Conservation (phyloP, 2,797 vertebrate genomes). For the Molossus molossus region DNA sequence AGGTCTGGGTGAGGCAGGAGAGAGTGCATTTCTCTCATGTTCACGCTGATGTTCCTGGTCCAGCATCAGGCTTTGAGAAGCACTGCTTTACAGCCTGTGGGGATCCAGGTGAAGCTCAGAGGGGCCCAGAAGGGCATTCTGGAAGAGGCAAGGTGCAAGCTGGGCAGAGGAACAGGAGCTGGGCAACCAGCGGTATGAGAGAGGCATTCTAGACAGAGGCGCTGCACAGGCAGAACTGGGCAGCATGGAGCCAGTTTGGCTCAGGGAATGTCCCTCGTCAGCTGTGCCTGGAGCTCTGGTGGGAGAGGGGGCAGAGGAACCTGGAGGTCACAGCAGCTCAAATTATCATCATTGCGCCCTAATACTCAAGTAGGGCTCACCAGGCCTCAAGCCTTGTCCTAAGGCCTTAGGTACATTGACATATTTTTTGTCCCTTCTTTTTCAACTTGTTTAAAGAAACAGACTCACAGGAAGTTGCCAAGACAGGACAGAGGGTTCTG, state of each 20-base stretch:
- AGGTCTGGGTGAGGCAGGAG: accelerated
- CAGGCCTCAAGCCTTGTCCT: accelerated
- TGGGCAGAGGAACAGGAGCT: background rate
- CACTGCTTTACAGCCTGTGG: background rate
- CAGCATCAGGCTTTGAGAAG: background rate
- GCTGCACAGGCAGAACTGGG: accelerated
- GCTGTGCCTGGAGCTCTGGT: background rate
- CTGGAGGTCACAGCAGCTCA: background rate
- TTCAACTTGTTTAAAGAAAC: background rate
- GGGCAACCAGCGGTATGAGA: too few relatives aligned
- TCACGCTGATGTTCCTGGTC: accelerated
- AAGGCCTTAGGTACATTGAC: background rate
- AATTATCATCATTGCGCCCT: accelerated
- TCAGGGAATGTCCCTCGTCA: accelerated
- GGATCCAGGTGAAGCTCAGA: background rate
- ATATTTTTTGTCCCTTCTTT: background rate
- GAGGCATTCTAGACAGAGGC: too few relatives aligned
- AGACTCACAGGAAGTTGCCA: background rate
- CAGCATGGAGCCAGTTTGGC: accelerated
- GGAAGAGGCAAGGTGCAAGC: background rate
- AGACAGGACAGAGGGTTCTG: background rate
- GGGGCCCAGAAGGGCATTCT: background rate
- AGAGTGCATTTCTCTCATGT: background rate
- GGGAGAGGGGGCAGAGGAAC: accelerated
- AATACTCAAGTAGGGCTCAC: accelerated